Evolutionary conservation across 2,113 vertebrate genomes (phyloP).

Genomic region (Ceyx margarethae): DNA sequence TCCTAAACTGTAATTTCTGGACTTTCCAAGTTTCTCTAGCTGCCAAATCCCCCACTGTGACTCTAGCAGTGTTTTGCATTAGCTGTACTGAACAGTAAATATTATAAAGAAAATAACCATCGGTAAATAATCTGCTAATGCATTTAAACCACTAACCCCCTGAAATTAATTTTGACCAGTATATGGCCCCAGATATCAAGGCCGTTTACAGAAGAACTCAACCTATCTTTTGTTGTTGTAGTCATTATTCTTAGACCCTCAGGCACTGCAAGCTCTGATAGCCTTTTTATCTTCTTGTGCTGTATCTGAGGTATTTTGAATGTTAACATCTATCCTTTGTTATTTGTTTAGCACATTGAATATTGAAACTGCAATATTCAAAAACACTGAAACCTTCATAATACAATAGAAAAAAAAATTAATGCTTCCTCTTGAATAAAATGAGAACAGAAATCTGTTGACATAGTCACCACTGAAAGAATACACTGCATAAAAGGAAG

Average conservation of each 20-base stretch:
- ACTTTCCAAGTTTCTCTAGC: conserved; percentile 5
- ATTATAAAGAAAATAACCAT: conserved; percentile 53
- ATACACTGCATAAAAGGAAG: conserved; percentile 16
- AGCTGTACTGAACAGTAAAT: conserved; percentile 59
- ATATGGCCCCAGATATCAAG: not conserved
- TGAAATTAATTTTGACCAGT: conserved; percentile 57
- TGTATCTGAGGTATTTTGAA: not conserved
- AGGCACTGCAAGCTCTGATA: not conserved
- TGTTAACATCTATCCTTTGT: not conserved
- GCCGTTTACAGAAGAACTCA: not conserved
- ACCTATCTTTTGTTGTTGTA: not conserved
- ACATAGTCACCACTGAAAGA: not conserved
- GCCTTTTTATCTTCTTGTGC: conserved; percentile 19
- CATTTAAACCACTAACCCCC: conserved; percentile 10
- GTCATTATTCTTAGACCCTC: not conserved
- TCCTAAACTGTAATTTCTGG: conserved; percentile 19
- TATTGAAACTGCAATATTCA: not conserved
- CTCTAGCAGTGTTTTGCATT: conserved; percentile 61
- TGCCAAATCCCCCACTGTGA: conserved; percentile 46
- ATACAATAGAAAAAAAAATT: not conserved
- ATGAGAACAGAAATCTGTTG: conserved; percentile 20
- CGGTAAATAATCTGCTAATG: conserved; percentile 25
- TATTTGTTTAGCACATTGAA: not conserved
- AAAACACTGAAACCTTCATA: not conserved
- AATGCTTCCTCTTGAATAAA: not conserved